Evolutionary conservation across 2,113 vertebrate genomes (phyloP), one percentile per base, ranked within the genome.

Genomic region (Dipodomys spectabilis): DNA sequence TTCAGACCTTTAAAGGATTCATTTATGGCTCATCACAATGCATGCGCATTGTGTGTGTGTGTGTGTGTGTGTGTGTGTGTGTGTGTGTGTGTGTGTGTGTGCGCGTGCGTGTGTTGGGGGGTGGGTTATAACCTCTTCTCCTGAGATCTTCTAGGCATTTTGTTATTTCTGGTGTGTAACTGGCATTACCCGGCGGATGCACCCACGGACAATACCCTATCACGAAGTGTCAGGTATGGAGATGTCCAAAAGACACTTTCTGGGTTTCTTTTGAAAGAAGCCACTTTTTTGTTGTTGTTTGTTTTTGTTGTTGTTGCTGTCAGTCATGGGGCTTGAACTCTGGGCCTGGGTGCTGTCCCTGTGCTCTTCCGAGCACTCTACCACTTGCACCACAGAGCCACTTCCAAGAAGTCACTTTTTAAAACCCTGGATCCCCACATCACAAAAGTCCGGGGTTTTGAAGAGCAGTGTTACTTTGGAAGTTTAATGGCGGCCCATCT

Each of bases 81-180:
- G 49, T 49, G 49, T 49, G 49, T 49, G 49, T 49, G 49, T 49
- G 49, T 49, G 49, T 12, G 49, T 12, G 49, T 12, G 49, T 49
- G 49, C 5, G 49, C 5, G 10, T 8, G 49, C 2, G 9, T 8
- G 49, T 49, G 49, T 30, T 62, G 6, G 30, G 71, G 25, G 39
- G 39, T 45, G 25, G 11, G 9, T 86, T 92, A 93, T 75, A 67
- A 77, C 13, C 23, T n/a, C 45, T 87, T 72, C 32, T 25, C 65
- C 89, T 68, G 75, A 77, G 64, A 68, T 45, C 73, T 73, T 86
- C 67, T 73, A 16, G 25, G 69, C 20, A 69, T 86, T 91, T 89
- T 71, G 73, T 74, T 87, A 85, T 91, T 92, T 96, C 80, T 95
- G 68, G 49, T 45, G 49, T 89, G 79, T 89, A 77, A 92, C 15